Base-by-base conservation (phyloP, 2,888 invertebrate species). In the Cybosia mesomella region DNA sequence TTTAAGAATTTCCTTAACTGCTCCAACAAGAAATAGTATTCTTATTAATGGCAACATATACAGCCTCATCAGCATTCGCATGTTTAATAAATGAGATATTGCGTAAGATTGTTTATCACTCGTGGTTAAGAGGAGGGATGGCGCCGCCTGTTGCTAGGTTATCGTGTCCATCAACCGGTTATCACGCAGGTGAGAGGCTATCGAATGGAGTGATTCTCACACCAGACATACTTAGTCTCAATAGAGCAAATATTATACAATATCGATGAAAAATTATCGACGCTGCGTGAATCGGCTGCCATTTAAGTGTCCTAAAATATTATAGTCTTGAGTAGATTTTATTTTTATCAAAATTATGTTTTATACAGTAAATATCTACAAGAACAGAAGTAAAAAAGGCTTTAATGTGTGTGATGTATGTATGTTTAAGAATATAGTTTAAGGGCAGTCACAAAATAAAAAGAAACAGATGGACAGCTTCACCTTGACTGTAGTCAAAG, bases 141-240 rank as follows among this genome's bases (percentile, higher is more conserved):
- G 9, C n/a, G 49, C n/a, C n/a, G 18, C 49, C n/a, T 18, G 49
- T 49, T 49, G 49, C 0, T 8, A 49, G 49, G 49, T 49, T 9
- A 49, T n/a, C 49, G 18, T 43, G 43, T 18, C 18, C 43, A 49
- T 49, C 49, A 49, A n/a, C 8, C 5, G 18, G n/a, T 49, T 43
- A 49, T 49, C 49, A n/a, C 9, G 49, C 49, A 49, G 49, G 49
- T 49, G 49, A 49, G 49, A 49, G 49, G 49, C 49, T 49, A 49
- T 49, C 49, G 49, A 18, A n/a, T 49, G 8, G 49, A 49, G 49
- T 49, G 49, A 49, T 49, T n/a, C 49, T 49, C 49, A 49, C 49
- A 49, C n/a, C 49, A 49, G 49, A 18, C 49, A 49, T 18, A 18
- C 43, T 7, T 43, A 43, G 43, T 18, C 15, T 13, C 39, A 39